Percentiles rank a stretch among this genome's conserved stretches.
phyloP scores from a whole-genome alignment of 2,888 invertebrate species.

The Iselma pallidipennis region DNA sequence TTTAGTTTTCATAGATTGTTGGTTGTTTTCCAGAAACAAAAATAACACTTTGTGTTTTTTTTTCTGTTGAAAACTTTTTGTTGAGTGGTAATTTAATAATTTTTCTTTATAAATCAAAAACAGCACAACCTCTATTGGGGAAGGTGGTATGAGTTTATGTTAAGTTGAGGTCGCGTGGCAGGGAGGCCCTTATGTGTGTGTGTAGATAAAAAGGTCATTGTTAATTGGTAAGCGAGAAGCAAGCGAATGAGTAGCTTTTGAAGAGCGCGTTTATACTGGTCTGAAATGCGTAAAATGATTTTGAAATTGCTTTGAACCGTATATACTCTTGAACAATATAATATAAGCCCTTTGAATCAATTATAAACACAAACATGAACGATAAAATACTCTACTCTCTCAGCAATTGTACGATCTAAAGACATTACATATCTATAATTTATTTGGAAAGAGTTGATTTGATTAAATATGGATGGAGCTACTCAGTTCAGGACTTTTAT shows the following conservation, averaged over 20 bases:
- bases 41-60: no score
- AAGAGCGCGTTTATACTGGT: constrained; percentile 21
- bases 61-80: background rate
- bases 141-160: background rate
- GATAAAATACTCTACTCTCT: background rate
- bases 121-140: background rate
- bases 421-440: constrained; percentile 12
- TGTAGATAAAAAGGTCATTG: constrained; percentile 39
- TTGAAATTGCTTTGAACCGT: constrained; percentile 28
- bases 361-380: constrained; percentile 14
- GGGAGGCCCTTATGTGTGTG: constrained; percentile 24
- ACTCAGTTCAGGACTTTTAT: background rate
- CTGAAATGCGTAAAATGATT: constrained; percentile 28
- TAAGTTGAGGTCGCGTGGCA: constrained; percentile 20
- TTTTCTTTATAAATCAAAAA: background rate
- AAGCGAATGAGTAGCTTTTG: constrained; percentile 31
- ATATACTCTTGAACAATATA: constrained; percentile 25
- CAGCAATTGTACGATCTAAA: constrained; percentile 7
- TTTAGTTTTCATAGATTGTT: background rate
- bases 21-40: no score
- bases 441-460: constrained; percentile 11
- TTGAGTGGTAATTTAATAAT: background rate
- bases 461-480: background rate
- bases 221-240: constrained; percentile 39
- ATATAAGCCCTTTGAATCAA: constrained; percentile 14